Evolutionary conservation across 2,113 vertebrate species (phyloP).

Genomic region (Cnemophilus loriae): DNA sequence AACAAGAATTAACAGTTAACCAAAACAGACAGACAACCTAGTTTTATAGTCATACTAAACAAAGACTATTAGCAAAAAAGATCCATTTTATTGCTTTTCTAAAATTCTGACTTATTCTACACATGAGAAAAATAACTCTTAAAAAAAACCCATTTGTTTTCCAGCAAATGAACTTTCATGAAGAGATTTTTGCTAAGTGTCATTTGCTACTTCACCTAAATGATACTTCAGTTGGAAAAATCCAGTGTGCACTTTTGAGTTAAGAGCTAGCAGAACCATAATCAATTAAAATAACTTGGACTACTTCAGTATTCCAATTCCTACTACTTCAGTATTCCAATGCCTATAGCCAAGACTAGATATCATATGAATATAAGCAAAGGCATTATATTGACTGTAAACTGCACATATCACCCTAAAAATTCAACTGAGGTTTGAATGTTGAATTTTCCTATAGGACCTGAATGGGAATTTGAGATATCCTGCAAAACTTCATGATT

Average conservation of each 20-base stretch:
- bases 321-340: not conserved
- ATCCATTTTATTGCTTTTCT: not conserved
- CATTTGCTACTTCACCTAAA: not conserved
- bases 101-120: not conserved
- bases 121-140: not conserved
- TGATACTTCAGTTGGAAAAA: not conserved
- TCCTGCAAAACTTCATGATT: not conserved
- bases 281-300: not conserved
- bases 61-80: not conserved
- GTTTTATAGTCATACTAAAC: not conserved
- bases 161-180: not conserved
- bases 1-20: not conserved
- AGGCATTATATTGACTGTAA: not conserved
- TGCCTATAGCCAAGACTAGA: not conserved
- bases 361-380: not conserved
- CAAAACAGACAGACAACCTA: not conserved
- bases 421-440: not conserved
- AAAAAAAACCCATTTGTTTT: not conserved
- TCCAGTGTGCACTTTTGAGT: not conserved
- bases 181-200: not conserved
- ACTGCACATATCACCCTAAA: not conserved
- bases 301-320: not conserved
- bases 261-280: not conserved
- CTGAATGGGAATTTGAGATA: not conserved
- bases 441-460: accelerated